These are phyloP conservation scores for Danio tinwini DNA, from an alignment of 2,797 vertebrate genomes.

Conservation along the genomic window DNA sequence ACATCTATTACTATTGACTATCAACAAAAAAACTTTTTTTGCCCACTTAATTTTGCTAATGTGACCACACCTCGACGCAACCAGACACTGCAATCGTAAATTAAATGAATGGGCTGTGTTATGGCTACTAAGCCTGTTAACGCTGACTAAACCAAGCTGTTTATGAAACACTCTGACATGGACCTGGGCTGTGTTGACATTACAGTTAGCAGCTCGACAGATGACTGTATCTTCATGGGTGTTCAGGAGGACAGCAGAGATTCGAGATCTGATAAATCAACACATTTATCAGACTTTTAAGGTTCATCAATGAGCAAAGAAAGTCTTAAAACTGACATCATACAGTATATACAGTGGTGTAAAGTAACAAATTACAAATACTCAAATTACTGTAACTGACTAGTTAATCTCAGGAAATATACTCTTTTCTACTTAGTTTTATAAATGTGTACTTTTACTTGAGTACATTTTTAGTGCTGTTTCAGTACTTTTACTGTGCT, in stretches of 20 bases:
- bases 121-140: conserved; percentile 50
- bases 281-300: conserved; percentile 36
- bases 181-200: conserved; percentile 63
- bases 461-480: too few relatives aligned
- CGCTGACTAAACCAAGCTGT: conserved; percentile 56
- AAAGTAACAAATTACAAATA: too few relatives aligned
- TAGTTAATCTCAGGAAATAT: too few relatives aligned
- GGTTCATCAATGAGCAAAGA: conserved; percentile 20
- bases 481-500: too few relatives aligned
- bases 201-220: conserved; percentile 55
- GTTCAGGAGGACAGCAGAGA: conserved; percentile 7
- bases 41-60: not conserved
- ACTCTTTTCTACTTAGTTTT: too few relatives aligned
- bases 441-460: too few relatives aligned
- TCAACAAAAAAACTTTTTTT: not conserved
- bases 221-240: conserved; percentile 32
- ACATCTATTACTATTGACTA: not conserved
- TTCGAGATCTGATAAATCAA: conserved; percentile 18
- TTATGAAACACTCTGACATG: conserved; percentile 60
- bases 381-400: too few relatives aligned
- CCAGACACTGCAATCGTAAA: conserved; percentile 50
- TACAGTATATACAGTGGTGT: not conserved
- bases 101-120: conserved; percentile 45
- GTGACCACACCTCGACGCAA: not conserved
- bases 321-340: not conserved